Evolutionary conservation across 2,797 vertebrate genomes (phyloP), one percentile per base, ranked within the genome.

Genomic region (Cynopterus sphinx): DNA sequence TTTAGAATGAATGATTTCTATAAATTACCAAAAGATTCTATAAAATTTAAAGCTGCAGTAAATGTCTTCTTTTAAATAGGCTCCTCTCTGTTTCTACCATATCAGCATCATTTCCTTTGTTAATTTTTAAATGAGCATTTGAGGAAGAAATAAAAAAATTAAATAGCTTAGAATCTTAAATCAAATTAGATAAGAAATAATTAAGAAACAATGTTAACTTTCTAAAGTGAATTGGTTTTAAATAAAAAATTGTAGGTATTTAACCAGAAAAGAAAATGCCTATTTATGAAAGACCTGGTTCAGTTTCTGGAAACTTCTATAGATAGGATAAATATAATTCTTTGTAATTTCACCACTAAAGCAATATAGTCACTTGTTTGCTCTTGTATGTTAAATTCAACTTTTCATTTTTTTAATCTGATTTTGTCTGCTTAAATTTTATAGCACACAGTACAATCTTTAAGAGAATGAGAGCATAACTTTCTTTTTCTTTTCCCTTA

Each of bases 361-460:
- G 75, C 36, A 65, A 68, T 83, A 59, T 31, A 55, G n/a, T 81
- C 49, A 65, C 63, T 87, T 87, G 46, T 94, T 87, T 90, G 41
- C 16, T 87, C 49, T 70, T 68, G 12, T 87, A 70, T 92, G 67
- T 88, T 96, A 86, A 88, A 79, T 86, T 79, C 86, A 86, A 17
- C 15, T 82, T 59, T 95, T 91, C 57, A 86, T 90, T 96, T 92
- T 85, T 61, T 49, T 12, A 28, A 43, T 92, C 49, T 95, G 28
- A 28, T 97, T 94, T 93, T 95, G 55, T 91, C 53, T 67, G 41
- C 82, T 96, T 97, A 82, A 77, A 78, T 90, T 96, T 96, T 85
- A 86, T 71, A 74, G 74, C 43, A 57, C 59, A 83, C 28, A 12
- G 57, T 63, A 36, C 36, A 86, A 33, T 85, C 68, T 97, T 78